A percentile compares a stretch with the other conserved stretches of the same genome.
Conservation (phyloP, 1,140 invertebrate genomes). For the Triops longicaudatus region DNA sequence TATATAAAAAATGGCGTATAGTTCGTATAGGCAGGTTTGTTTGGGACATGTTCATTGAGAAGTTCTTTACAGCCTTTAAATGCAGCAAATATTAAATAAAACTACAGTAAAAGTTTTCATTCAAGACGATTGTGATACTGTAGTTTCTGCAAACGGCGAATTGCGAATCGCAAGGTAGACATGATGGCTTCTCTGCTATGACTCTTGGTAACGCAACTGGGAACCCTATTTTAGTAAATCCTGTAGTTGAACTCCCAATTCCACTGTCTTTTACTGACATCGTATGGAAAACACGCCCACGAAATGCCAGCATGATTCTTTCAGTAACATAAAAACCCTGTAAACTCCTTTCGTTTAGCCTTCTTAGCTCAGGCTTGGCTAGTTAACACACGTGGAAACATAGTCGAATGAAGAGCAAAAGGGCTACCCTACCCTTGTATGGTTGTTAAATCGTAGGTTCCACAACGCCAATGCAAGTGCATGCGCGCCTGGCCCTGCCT, state of each 20-base stretch:
- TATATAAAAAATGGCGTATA: too few relatives aligned
- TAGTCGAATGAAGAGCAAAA: neutral
- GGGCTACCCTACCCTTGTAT: neutral
- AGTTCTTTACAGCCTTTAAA: too few relatives aligned
- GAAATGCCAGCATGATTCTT: neutral
- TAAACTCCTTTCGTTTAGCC: neutral
- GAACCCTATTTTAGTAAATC: neutral
- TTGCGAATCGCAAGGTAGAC: too few relatives aligned
- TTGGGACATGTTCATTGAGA: too few relatives aligned
- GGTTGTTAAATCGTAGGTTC: slow-evolving; percentile 9
- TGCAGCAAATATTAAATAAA: too few relatives aligned
- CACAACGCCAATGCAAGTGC: slow-evolving; percentile 7
- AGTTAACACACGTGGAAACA: neutral
- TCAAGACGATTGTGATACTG: too few relatives aligned
- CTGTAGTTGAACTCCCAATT: neutral
- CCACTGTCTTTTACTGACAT: neutral
- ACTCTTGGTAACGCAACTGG: too few relatives aligned
- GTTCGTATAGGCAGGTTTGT: too few relatives aligned
- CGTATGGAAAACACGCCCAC: neutral
- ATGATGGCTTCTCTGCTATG: too few relatives aligned
- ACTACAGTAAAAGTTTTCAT: too few relatives aligned
- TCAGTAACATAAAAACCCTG: neutral
- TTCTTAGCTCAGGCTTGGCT: neutral
- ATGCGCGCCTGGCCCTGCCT: slow-evolving; percentile 9
- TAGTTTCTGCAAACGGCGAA: too few relatives aligned